Evolutionary conservation across 1,140 invertebrate species (phyloP).

Genomic region (Drosophila aff.): DNA sequence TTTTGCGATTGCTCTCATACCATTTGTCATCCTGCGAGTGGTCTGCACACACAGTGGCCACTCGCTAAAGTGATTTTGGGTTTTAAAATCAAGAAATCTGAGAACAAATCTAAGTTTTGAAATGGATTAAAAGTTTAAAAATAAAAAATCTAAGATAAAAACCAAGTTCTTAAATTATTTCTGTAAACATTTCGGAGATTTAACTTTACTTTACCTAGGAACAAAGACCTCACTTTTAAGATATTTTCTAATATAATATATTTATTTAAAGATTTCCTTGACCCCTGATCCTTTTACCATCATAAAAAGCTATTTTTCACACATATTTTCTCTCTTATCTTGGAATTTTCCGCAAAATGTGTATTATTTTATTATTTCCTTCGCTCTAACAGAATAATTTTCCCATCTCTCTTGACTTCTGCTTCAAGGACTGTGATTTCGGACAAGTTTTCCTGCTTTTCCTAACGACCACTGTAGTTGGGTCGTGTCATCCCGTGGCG

Average conservation of each 20-base stretch:
- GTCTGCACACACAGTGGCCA: background rate
- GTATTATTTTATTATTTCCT: no score
- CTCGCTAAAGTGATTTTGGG: background rate
- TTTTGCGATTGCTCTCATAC: slow-evolving; percentile 3
- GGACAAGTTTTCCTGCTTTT: background rate
- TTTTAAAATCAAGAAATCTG: background rate
- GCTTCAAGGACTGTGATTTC: background rate
- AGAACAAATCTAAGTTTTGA: background rate
- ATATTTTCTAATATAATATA: background rate
- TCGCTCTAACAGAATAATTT: background rate
- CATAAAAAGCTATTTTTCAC: background rate
- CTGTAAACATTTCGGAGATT: background rate
- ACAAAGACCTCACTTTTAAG: background rate
- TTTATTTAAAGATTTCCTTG: background rate
- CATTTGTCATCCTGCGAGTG: slow-evolving; percentile 20
- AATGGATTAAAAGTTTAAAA: background rate
- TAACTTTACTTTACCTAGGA: background rate
- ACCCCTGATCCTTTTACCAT: background rate
- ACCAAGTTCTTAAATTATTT: background rate
- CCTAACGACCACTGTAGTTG: slow-evolving; percentile 15
- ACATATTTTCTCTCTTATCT: background rate
- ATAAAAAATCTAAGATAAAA: background rate
- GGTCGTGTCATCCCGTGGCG: slow-evolving; percentile 19
- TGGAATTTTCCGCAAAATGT: background rate
- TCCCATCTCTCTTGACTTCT: background rate